Evolutionary conservation across 2,797 vertebrate species (phyloP).

Genomic region (Kryptolebias ocellatus): DNA sequence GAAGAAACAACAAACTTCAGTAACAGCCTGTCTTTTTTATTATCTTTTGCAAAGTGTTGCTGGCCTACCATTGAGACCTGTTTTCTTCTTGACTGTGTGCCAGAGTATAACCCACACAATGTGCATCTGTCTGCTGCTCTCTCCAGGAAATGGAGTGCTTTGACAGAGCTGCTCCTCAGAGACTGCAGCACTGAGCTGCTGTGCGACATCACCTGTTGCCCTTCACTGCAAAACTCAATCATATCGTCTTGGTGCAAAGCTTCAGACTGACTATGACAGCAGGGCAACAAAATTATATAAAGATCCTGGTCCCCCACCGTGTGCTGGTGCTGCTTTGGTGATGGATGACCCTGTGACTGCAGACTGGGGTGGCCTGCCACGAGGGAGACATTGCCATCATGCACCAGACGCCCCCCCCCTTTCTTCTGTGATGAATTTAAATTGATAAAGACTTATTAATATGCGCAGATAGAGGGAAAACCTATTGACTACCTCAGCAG

Average conservation of each 20-base stretch:
- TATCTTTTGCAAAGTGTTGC: conserved; percentile 24
- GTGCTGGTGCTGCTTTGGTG: conserved; percentile 42
- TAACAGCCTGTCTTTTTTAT: conserved; percentile 18
- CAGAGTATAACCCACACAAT: not conserved
- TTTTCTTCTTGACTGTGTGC: conserved; percentile 30
- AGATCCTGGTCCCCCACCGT: conserved; percentile 36
- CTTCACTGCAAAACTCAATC: conserved; percentile 57
- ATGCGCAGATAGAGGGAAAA: conserved; percentile 66
- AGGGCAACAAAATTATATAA: conserved; percentile 32
- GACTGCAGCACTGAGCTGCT: conserved; percentile 64
- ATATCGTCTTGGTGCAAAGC: conserved; percentile 16
- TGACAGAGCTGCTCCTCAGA: conserved; percentile 53
- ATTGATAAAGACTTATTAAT: conserved; percentile 82
- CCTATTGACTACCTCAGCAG: conserved; percentile 77
- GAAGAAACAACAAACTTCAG: conserved; percentile 29
- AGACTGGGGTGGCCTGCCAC: conserved; percentile 39
- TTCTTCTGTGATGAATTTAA: conserved; percentile 76
- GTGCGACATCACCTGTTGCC: conserved; percentile 73
- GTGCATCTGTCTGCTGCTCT: conserved; percentile 27
- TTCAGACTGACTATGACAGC: conserved; percentile 25
- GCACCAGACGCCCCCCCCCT: conserved; percentile 18
- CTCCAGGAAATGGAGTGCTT: conserved; percentile 32
- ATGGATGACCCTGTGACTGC: conserved; percentile 64
- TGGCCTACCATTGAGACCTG: conserved; percentile 17
- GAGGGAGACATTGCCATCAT: conserved; percentile 28